Evolutionary conservation across 30 jellyfish, hydroid and myxozoan species (phyloP).

Genomic region (Pelagia noctiluca): DNA sequence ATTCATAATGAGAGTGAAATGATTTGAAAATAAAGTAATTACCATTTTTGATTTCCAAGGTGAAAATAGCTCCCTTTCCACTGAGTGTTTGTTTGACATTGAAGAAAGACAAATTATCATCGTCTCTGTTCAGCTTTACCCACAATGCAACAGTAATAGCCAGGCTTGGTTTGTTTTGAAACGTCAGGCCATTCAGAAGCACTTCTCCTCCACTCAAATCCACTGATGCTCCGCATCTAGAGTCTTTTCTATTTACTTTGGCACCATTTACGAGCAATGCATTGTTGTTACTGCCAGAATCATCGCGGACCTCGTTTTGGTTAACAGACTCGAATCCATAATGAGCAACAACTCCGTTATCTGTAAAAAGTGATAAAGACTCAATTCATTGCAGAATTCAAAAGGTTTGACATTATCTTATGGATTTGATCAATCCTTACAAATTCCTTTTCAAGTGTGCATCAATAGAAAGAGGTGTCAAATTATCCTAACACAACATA

Average conservation of each 20-base stretch:
- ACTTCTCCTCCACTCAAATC: slow-evolving; percentile 94
- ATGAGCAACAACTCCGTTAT: slow-evolving; percentile 84
- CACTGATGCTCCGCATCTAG: slow-evolving; percentile 98
- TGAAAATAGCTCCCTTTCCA: slow-evolving; percentile 86
- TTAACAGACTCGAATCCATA: slow-evolving; percentile 91
- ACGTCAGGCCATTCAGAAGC: slow-evolving; percentile 80
- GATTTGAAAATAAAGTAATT: too few relatives aligned
- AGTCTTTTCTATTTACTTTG: slow-evolving; percentile 81
- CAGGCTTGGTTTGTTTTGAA: slow-evolving; percentile 70
- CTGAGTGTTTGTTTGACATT: slow-evolving; percentile 77
- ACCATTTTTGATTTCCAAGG: slow-evolving; percentile 91
- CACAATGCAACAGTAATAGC: slow-evolving; percentile 97
- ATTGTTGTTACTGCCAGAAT: slow-evolving; percentile 74
- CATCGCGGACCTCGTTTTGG: slow-evolving; percentile 88
- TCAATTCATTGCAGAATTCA: too few relatives aligned
- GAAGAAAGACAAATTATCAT: slow-evolving; percentile 82
- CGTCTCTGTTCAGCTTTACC: slow-evolving; percentile 91
- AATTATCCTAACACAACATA: too few relatives aligned
- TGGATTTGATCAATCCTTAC: too few relatives aligned
- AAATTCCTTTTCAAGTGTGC: too few relatives aligned
- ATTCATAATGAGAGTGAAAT: too few relatives aligned
- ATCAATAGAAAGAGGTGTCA: too few relatives aligned
- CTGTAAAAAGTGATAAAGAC: slow-evolving; percentile 19
- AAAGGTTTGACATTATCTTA: too few relatives aligned
- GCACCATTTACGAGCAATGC: slow-evolving; percentile 97